Conservation (phyloP, 2,113 vertebrate species). For the Carettochelys insculpta region DNA sequence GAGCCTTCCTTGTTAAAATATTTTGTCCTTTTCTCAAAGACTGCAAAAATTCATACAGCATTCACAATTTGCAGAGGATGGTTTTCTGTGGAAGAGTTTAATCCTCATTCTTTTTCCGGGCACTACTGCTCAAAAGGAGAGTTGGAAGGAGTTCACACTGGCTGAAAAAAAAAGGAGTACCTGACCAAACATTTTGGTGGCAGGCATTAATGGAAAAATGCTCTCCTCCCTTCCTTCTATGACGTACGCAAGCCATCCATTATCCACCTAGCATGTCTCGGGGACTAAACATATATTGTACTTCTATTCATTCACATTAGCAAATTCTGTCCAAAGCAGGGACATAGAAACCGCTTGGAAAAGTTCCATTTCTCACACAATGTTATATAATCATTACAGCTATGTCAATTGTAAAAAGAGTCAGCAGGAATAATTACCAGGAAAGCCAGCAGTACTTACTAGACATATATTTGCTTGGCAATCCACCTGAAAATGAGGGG, state of each 20-base stretch:
- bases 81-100: background rate
- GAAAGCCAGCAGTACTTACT: constrained; percentile 14
- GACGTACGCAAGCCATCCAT: background rate
- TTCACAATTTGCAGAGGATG: background rate
- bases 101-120: background rate
- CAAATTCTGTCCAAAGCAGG: constrained; percentile 9
- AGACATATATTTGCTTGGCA: background rate
- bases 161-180: background rate
- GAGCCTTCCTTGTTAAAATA: background rate
- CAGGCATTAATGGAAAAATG: constrained; percentile 24
- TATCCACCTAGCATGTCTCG: background rate
- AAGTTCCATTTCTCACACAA: constrained; percentile 1
- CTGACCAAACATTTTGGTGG: background rate
- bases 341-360: background rate
- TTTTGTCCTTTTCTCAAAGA: background rate
- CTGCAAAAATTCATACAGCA: background rate
- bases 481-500: background rate
- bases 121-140: background rate
- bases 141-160: background rate
- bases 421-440: constrained; percentile 20
- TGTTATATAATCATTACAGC: background rate
- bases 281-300: background rate
- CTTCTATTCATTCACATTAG: background rate
- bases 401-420: background rate
- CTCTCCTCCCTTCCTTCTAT: background rate